Percentiles rank a stretch among this genome's conserved stretches.
phyloP scores from a whole-genome alignment of 2,113 vertebrate genomes.

The Neogobius melanostomus region DNA sequence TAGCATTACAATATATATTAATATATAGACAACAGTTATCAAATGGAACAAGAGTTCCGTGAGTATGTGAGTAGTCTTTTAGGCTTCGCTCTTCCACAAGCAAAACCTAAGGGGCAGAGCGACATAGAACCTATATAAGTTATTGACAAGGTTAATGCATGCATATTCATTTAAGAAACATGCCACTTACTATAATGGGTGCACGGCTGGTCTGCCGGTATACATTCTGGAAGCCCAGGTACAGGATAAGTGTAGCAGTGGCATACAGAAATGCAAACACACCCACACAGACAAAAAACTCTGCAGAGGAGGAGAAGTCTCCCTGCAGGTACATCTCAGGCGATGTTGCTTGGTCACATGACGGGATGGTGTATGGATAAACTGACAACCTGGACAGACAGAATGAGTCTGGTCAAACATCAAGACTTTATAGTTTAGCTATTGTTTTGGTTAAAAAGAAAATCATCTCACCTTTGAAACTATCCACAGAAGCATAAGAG shows the following conservation, averaged over 20 bases:
- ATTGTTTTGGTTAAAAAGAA: conserved; percentile 19
- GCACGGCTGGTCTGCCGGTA: conserved; percentile 84
- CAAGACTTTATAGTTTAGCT: neutral
- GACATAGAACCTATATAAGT: no score
- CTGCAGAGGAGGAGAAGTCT: conserved; percentile 88
- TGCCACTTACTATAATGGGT: conserved; percentile 82
- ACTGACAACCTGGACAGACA: conserved; percentile 76
- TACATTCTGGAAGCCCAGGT: conserved; percentile 87
- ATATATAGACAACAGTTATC: no score
- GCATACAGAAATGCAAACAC: conserved; percentile 93
- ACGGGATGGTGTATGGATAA: conserved; percentile 64
- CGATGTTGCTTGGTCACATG: conserved; percentile 42
- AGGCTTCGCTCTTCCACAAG: no score
- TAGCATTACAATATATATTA: no score
- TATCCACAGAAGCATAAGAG: conserved; percentile 48
- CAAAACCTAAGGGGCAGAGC: no score
- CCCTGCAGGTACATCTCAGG: conserved; percentile 78
- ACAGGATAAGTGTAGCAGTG: conserved; percentile 85
- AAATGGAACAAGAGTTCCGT: no score
- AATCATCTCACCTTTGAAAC: conserved; percentile 55
- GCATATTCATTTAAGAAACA: neutral
- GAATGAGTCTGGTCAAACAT: neutral
- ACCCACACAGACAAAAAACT: conserved; percentile 92
- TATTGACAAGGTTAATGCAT: no score
- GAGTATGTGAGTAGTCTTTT: no score